These are phyloP conservation scores for Silurus glanis DNA, from an alignment of 2,113 vertebrate genomes.

Conservation along the genomic window DNA sequence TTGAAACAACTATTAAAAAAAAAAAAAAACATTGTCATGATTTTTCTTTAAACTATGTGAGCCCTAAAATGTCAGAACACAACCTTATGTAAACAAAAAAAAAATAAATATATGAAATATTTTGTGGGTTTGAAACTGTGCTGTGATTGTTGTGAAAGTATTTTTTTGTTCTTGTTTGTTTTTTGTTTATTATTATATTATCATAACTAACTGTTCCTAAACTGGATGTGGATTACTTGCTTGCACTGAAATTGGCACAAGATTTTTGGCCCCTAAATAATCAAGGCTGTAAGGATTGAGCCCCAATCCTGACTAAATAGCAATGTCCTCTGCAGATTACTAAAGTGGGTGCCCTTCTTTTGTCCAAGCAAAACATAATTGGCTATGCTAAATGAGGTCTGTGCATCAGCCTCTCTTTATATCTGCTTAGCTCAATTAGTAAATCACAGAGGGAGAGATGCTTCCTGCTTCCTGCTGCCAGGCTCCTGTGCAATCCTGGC, in stretches of 20 bases:
- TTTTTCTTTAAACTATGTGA: not conserved
- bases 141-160: too few relatives aligned
- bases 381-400: constrained; percentile 42
- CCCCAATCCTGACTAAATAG: constrained; percentile 56
- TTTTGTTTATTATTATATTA: too few relatives aligned
- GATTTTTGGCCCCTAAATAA: constrained; percentile 50
- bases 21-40: not conserved
- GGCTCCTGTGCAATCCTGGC: constrained; percentile 28
- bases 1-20: too few relatives aligned
- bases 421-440: constrained; percentile 42
- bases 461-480: constrained; percentile 42
- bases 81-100: not conserved
- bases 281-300: constrained; percentile 55
- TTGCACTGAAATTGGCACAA: not conserved
- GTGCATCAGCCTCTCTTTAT: constrained; percentile 38
- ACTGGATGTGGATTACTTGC: not conserved
- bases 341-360: constrained; percentile 32
- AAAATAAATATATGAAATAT: not conserved
- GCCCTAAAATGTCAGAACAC: not conserved
- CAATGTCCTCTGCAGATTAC: constrained; percentile 49
- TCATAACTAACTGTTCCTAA: not conserved
- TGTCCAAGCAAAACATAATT: constrained; percentile 54
- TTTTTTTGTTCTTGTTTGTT: too few relatives aligned
- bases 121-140: not conserved
- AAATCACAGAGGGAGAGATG: constrained; percentile 19